phyloP scores from a whole-genome alignment of 1,140 invertebrate genomes.

The Alviniconcha marisindica region DNA sequence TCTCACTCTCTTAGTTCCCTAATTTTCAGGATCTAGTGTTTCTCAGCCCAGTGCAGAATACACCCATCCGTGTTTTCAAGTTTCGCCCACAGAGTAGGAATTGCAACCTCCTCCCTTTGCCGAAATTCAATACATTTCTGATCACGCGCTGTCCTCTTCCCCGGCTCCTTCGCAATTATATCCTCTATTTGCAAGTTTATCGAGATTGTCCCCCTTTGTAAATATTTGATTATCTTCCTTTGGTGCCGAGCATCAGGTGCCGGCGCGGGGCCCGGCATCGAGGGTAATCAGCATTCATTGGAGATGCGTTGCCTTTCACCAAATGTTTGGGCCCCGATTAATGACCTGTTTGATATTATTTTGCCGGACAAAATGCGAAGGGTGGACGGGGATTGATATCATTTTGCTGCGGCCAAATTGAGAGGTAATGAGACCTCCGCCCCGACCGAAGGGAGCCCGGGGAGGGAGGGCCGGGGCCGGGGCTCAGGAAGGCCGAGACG shows the following conservation, averaged over 20 bases:
- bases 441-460: no score
- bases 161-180: conserved; percentile 40
- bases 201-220: conserved; percentile 41
- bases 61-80: no score
- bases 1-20: background rate
- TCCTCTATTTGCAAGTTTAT: conserved; percentile 50
- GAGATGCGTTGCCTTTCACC: conserved; percentile 26
- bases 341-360: conserved; percentile 31
- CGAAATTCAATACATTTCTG: conserved; percentile 45
- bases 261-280: conserved; percentile 16
- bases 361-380: background rate
- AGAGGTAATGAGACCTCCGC: conserved; percentile 11
- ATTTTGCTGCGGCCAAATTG: conserved; percentile 16
- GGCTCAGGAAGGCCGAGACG: no score
- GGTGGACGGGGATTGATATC: conserved; percentile 5
- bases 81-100: conserved; percentile 40
- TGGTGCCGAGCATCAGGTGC: conserved; percentile 28
- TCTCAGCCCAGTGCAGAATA: no score
- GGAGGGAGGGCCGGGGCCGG: background rate
- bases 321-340: conserved; percentile 26
- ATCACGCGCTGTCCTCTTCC: conserved; percentile 30
- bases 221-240: conserved; percentile 49
- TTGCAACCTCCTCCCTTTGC: conserved; percentile 32
- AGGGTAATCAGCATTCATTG: conserved; percentile 40
- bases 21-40: no score